Evolutionary conservation across 2,888 invertebrate species (phyloP), one percentile per base, ranked within the genome.

Genomic region (Aporophyla lueneburgensis): DNA sequence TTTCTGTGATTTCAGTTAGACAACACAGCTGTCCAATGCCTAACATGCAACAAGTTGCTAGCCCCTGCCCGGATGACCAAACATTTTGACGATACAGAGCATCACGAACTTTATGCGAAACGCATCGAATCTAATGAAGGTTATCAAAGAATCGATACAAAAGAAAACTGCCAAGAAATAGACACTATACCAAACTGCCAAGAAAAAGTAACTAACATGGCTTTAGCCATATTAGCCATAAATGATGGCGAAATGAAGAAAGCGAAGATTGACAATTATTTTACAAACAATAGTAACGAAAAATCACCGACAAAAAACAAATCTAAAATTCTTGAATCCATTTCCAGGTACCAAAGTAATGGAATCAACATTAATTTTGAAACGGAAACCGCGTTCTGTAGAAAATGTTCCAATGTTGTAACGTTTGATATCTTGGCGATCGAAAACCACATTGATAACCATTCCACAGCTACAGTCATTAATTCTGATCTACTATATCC

Each of bases 21-120:
- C 58, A 87, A 88, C 14, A 85, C 85, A 27, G 80, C 87, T 40
- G 78, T 91, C 49, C 92, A 92, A 76, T 94, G 93, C 71, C 66
- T 93, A n/a, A 92, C 91, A 24, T 94, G 94, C 76, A 93, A 94
- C 80, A 81, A 75, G 51, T 72, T 93, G 58, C 66, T 89, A 10
- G 70, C 86, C 2, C 56, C 79, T 5, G 77, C 78, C 10, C 75
- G 51, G 7, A 72, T 91, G 33, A 71, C 53, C 10, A 72, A 83
- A 4, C 94, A 94, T 82, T 90, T 90, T 58, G 76, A 88, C n/a
- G 80, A 86, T 40, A n/a, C 71, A 0, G 86, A 84, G 24, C 94
- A 94, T 70, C 51, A 46, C 5, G 59, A 71, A 16, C 40, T 74
- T 7, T 86, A 78, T n/a, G 51, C 58, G 6, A 81, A 81, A 71